Evolutionary conservation across 2,888 invertebrate genomes (phyloP).

Genomic region (Osmoderma eremita): DNA sequence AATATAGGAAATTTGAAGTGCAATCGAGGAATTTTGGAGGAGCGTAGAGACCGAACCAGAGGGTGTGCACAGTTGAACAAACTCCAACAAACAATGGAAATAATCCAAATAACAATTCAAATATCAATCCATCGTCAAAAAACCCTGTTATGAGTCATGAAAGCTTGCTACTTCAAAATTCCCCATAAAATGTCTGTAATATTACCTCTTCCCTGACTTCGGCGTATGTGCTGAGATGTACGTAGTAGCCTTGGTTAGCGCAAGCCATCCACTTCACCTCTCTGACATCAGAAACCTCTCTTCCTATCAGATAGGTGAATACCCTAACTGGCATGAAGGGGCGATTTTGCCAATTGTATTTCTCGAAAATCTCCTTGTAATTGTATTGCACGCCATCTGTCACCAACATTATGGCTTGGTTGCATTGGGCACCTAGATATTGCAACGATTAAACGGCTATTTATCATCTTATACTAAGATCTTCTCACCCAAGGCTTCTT

Average conservation of each 20-base stretch:
- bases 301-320: slow-evolving; percentile 95
- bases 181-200: too few species aligned
- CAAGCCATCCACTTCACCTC: slow-evolving; percentile 99
- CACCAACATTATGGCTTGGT: slow-evolving; percentile 97
- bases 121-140: too few species aligned
- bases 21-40: too few species aligned
- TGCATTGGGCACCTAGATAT: slow-evolving; percentile 69
- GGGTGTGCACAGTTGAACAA: too few species aligned
- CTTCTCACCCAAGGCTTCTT: slow-evolving; percentile 5
- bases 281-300: slow-evolving; percentile 84
- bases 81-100: too few species aligned
- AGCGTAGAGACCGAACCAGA: too few species aligned
- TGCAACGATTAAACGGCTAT: too few species aligned
- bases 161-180: too few species aligned
- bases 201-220: slow-evolving; percentile 94
- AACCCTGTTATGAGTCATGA: too few species aligned
- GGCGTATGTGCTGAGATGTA: slow-evolving; percentile 94
- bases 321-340: slow-evolving; percentile 88
- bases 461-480: too few species aligned
- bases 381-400: slow-evolving; percentile 98
- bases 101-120: too few species aligned
- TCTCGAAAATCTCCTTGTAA: slow-evolving; percentile 90
- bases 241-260: slow-evolving; percentile 93
- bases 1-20: background rate
- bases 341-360: slow-evolving; percentile 84